Evolutionary conservation across 1,140 invertebrate genomes (phyloP).

Genomic region (Rhizoglyphus robini): DNA sequence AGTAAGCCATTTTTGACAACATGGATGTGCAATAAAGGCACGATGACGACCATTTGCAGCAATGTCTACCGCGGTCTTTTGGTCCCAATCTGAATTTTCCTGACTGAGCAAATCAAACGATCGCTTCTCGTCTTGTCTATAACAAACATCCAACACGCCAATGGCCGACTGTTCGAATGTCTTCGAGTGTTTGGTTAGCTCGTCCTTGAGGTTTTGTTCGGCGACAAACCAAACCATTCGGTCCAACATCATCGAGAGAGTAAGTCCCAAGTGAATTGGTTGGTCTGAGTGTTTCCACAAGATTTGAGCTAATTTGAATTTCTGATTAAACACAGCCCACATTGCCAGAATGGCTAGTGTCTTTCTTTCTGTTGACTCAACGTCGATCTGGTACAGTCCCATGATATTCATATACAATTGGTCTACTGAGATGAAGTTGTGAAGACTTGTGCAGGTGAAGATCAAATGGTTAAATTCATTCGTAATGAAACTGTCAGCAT

Average conservation of each 20-base stretch:
- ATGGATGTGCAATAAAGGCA: conserved; percentile 36
- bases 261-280: conserved; percentile 36
- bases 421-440: conserved; percentile 33
- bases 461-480: conserved; percentile 29
- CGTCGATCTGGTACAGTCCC: conserved; percentile 29
- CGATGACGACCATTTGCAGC: conserved; percentile 25
- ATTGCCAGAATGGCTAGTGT: conserved; percentile 27
- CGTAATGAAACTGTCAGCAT: conserved; percentile 30
- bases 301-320: conserved; percentile 32
- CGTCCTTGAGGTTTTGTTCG: conserved; percentile 26
- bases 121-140: conserved; percentile 28
- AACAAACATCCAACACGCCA: conserved; percentile 35
- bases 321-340: conserved; percentile 32
- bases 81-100: conserved; percentile 33
- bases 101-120: conserved; percentile 34
- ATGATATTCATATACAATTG: conserved; percentile 32
- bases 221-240: conserved; percentile 25
- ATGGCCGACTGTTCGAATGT: conserved; percentile 37
- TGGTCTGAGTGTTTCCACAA: conserved; percentile 37
- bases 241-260: conserved; percentile 30
- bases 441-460: conserved; percentile 30
- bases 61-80: conserved; percentile 31
- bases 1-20: conserved; percentile 38
- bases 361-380: conserved; percentile 33
- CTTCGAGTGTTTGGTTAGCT: conserved; percentile 28